Percentiles rank a stretch among this genome's conserved stretches.
These are phyloP conservation scores for Xestia ashworthii DNA, from an alignment of 2,888 invertebrate genomes.

Conservation along the genomic window DNA sequence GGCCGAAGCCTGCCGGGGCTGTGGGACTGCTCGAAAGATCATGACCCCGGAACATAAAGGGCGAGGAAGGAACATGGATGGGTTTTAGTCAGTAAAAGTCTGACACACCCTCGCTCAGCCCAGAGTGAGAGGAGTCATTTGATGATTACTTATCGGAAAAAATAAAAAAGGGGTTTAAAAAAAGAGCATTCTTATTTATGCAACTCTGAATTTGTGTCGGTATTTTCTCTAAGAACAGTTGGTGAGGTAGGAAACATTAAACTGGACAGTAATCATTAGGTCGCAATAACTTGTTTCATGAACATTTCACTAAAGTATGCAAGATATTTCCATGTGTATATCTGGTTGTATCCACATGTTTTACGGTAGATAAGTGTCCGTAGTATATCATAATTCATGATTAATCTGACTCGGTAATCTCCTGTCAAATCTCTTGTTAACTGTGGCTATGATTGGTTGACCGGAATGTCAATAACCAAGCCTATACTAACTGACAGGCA, in stretches of 20 bases:
- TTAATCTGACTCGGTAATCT: constrained; percentile 10
- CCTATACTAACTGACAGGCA: neutral
- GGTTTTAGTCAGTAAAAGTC: no score
- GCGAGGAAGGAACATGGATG: no score
- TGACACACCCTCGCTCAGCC: no score
- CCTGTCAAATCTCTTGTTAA: constrained; percentile 6
- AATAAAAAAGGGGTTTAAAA: no score
- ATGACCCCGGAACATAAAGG: no score
- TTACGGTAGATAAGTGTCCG: neutral
- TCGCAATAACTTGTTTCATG: no score
- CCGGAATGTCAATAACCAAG: constrained; percentile 4
- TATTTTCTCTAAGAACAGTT: neutral
- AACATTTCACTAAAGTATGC: neutral
- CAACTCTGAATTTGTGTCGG: neutral
- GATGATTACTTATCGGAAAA: no score
- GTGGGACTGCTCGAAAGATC: no score
- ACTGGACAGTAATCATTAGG: no score
- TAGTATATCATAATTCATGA: neutral
- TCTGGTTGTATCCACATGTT: neutral
- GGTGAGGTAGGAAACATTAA: no score
- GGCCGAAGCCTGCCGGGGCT: no score
- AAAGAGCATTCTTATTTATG: neutral
- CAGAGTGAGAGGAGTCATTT: no score
- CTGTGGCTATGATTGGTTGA: constrained; percentile 10
- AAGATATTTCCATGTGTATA: neutral